phyloP scores from a whole-genome alignment of 2,113 vertebrate species.

The Felis chaus region DNA sequence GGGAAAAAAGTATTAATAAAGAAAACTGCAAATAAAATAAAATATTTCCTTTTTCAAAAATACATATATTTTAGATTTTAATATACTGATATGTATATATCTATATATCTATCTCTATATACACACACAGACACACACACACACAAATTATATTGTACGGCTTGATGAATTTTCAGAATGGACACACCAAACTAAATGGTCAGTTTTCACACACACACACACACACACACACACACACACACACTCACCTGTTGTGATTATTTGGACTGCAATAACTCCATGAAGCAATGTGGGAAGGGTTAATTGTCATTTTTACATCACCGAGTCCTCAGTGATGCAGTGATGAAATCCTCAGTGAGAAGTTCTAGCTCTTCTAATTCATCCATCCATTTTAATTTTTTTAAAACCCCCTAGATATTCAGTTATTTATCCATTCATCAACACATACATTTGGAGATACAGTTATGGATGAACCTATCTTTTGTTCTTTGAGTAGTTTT shows the following conservation, averaged over 20 bases:
- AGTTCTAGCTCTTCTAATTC: neutral
- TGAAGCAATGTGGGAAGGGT: neutral
- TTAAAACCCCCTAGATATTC: neutral
- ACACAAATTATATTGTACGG: neutral
- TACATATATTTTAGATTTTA: neutral
- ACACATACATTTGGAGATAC: neutral
- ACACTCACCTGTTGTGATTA: neutral
- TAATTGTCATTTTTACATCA: neutral
- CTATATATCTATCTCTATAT: neutral
- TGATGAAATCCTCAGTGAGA: neutral
- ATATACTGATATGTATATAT: neutral
- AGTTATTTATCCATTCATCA: neutral
- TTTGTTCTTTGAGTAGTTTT: neutral
- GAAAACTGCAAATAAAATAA: conserved; percentile 6
- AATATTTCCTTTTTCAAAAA: neutral
- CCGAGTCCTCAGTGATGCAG: neutral
- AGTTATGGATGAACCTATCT: neutral
- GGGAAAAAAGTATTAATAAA: neutral
- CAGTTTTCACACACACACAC: neutral
- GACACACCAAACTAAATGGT: neutral
- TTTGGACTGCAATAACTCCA: neutral
- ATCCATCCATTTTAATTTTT: neutral
- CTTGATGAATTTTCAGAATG: neutral
- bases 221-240: neutral
- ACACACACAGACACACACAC: no score